Percentiles rank a stretch among this genome's conserved stretches.
Evolutionary conservation across 2,888 invertebrate species (phyloP).

Genomic region (Crocallis elinguaria): DNA sequence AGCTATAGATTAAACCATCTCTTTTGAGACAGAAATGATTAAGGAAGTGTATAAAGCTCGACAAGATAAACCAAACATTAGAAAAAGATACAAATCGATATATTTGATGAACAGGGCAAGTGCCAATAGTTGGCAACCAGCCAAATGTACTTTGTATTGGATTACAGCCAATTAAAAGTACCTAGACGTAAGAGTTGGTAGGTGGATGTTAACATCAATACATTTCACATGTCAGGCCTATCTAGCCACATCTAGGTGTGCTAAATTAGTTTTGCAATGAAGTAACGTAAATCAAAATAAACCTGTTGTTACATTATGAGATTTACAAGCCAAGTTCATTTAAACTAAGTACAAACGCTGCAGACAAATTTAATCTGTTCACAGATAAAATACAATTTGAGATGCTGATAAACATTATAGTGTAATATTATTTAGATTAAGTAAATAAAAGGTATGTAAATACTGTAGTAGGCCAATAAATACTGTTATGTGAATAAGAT

Average conservation of each 20-base stretch:
- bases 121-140: slow-evolving; percentile 73
- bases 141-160: slow-evolving; percentile 83
- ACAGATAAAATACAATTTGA: slow-evolving; percentile 2
- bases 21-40: slow-evolving; percentile 35
- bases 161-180: slow-evolving; percentile 84
- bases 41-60: slow-evolving; percentile 48
- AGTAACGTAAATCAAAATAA: slow-evolving; percentile 53
- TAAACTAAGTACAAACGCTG: slow-evolving; percentile 11
- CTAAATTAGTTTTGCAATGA: slow-evolving; percentile 66
- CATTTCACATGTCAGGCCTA: slow-evolving; percentile 70
- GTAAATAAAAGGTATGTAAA: background rate
- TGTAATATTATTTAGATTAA: background rate
- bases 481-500: slow-evolving; percentile 14
- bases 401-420: background rate
- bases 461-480: too few species aligned
- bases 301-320: slow-evolving; percentile 32
- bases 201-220: slow-evolving; percentile 63
- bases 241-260: slow-evolving; percentile 68
- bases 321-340: slow-evolving; percentile 23
- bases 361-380: slow-evolving; percentile 1
- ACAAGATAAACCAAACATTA: slow-evolving; percentile 47
- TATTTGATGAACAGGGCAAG: slow-evolving; percentile 78
- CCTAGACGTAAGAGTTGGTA: slow-evolving; percentile 61
- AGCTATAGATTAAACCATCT: too few species aligned
- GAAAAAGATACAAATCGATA: slow-evolving; percentile 79